These are phyloP conservation scores for Ondatra zibethicus DNA, from an alignment of 2,113 vertebrate genomes.

Conservation along the genomic window DNA sequence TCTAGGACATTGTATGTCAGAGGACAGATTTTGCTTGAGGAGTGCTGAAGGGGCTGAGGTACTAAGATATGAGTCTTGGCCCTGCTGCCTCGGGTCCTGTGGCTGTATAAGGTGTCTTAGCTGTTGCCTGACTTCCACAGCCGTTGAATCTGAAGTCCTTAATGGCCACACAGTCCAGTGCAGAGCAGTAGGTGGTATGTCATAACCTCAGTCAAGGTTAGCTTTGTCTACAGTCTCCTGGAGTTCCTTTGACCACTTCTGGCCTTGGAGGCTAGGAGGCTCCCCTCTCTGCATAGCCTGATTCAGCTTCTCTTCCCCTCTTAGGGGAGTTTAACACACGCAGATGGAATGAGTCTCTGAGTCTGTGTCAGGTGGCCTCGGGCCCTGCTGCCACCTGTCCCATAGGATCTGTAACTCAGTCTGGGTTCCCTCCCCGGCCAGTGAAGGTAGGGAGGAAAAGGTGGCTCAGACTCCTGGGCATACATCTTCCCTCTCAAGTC, in stretches of 20 bases:
- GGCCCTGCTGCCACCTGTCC: too few species aligned
- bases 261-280: too few species aligned
- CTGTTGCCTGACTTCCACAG: not conserved
- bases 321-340: not conserved
- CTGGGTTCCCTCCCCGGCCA: fast-evolving
- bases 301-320: not conserved
- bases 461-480: fast-evolving
- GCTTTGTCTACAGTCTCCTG: not conserved
- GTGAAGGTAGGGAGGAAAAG: not conserved
- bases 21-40: not conserved
- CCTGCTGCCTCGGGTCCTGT: not conserved
- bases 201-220: fast-evolving
- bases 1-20: too few species aligned
- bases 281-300: too few species aligned
- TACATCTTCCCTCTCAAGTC: fast-evolving
- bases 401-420: not conserved
- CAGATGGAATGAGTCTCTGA: fast-evolving
- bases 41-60: too few species aligned
- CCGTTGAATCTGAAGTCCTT: not conserved
- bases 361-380: not conserved
- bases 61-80: not conserved
- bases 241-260: not conserved
- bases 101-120: not conserved
- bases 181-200: fast-evolving
- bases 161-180: too few species aligned